Evolutionary conservation across 2,113 vertebrate species (phyloP).

Genomic region (Cricetomys ansorgei): DNA sequence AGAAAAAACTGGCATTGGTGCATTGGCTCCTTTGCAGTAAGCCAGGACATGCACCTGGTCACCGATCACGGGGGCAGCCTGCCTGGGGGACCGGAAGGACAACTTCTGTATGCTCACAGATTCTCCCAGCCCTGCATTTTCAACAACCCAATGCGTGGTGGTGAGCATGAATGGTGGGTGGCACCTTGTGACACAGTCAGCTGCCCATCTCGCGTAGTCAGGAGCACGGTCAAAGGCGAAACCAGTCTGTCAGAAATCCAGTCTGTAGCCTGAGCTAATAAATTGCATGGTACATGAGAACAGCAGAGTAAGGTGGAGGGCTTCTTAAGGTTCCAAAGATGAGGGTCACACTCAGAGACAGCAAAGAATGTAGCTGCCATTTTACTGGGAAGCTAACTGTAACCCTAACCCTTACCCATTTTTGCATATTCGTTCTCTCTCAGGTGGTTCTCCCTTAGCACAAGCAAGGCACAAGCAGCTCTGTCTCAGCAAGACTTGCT

Average conservation of each 20-base stretch:
- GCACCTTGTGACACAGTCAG: neutral
- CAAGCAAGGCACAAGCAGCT: neutral
- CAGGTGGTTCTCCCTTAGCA: neutral
- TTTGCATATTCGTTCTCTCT: neutral
- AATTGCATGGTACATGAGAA: neutral
- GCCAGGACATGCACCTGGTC: conserved; percentile 28
- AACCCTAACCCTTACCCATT: too few species aligned
- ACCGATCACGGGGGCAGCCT: neutral
- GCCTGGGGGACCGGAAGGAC: neutral
- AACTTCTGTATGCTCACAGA: neutral
- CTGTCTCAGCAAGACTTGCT: neutral
- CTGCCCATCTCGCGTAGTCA: neutral
- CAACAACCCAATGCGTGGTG: neutral
- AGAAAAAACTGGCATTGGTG: neutral
- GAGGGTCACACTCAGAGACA: neutral
- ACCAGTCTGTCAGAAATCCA: neutral
- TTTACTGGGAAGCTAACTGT: neutral
- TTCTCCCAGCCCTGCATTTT: conserved; percentile 8
- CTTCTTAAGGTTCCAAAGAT: neutral
- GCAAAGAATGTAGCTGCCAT: neutral
- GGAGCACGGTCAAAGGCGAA: neutral
- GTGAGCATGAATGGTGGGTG: conserved; percentile 62
- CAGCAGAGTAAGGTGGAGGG: neutral
- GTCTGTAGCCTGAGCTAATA: neutral
- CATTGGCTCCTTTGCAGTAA: neutral